Evolutionary conservation across 2,113 vertebrate species (phyloP).

Genomic region (Strix uralensis): DNA sequence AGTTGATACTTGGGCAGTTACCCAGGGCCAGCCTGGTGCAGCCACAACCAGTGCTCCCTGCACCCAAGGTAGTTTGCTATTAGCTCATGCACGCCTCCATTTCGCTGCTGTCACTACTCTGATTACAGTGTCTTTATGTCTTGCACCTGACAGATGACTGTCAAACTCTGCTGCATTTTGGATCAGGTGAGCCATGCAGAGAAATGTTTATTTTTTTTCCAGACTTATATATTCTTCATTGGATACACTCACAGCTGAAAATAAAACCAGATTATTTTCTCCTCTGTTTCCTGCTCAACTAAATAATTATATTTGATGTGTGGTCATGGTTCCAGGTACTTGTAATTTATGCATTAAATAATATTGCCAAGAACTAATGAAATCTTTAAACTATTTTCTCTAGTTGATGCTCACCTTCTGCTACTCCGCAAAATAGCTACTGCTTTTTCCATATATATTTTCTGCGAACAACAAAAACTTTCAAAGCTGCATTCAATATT

Average conservation of each 20-base stretch:
- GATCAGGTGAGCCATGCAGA: background rate
- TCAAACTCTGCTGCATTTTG: background rate
- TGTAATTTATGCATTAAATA: background rate
- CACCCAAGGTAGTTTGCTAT: background rate
- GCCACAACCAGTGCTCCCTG: background rate
- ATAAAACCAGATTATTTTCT: background rate
- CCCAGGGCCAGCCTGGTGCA: background rate
- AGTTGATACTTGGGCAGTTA: background rate
- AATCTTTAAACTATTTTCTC: background rate
- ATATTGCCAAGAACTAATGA: background rate
- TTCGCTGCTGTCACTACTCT: background rate
- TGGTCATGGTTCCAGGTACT: background rate
- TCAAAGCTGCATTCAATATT: rapidly evolving
- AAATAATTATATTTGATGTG: background rate
- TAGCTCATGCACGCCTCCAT: background rate
- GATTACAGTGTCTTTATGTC: background rate
- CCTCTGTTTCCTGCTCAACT: background rate
- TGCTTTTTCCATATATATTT: rapidly evolving
- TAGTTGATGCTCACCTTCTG: background rate
- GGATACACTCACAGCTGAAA: background rate
- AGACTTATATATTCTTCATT: background rate
- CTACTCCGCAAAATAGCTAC: background rate
- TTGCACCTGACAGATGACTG: background rate
- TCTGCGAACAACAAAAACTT: background rate
- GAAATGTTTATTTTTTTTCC: background rate